Conservation (phyloP, 1,140 invertebrate genomes). For the Pteromalus puparum region DNA sequence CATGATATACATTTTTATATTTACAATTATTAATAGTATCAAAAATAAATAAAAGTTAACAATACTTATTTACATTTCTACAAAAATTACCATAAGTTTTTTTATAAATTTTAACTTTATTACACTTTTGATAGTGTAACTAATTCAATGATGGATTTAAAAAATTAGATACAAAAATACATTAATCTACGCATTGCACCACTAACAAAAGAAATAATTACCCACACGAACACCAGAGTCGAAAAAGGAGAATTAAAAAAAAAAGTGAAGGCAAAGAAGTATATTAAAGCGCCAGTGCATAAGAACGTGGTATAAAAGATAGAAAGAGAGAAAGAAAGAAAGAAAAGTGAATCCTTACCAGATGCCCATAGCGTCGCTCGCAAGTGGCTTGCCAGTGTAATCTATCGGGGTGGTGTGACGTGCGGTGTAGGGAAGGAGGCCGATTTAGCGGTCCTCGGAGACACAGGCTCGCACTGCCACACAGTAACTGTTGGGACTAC, state of each 20-base stretch:
- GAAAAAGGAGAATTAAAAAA: neutral
- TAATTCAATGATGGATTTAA: too few relatives aligned
- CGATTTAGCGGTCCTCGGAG: slow-evolving; percentile 75
- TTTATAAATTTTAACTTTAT: too few relatives aligned
- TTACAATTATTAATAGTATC: too few relatives aligned
- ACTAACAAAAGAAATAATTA: neutral
- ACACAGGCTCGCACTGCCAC: slow-evolving; percentile 76
- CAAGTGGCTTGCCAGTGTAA: slow-evolving; percentile 72
- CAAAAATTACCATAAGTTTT: too few relatives aligned
- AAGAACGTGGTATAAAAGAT: slow-evolving; percentile 50
- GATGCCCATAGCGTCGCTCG: slow-evolving; percentile 70
- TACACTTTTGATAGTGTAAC: too few relatives aligned
- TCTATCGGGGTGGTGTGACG: slow-evolving; percentile 75
- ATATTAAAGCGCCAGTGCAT: slow-evolving; percentile 22
- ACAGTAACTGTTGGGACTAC: slow-evolving; percentile 75
- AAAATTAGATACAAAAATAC: too few relatives aligned
- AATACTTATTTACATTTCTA: too few relatives aligned
- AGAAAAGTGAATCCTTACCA: slow-evolving; percentile 71
- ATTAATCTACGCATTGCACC: neutral
- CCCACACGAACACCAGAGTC: neutral
- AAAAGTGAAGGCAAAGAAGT: slow-evolving; percentile 2
- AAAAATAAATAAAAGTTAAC: too few relatives aligned
- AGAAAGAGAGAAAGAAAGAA: slow-evolving; percentile 57
- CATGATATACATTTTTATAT: too few relatives aligned
- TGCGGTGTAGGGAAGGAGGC: slow-evolving; percentile 74